phyloP scores from a whole-genome alignment of 2,797 vertebrate genomes.

The Sphaeramia orbicularis region DNA sequence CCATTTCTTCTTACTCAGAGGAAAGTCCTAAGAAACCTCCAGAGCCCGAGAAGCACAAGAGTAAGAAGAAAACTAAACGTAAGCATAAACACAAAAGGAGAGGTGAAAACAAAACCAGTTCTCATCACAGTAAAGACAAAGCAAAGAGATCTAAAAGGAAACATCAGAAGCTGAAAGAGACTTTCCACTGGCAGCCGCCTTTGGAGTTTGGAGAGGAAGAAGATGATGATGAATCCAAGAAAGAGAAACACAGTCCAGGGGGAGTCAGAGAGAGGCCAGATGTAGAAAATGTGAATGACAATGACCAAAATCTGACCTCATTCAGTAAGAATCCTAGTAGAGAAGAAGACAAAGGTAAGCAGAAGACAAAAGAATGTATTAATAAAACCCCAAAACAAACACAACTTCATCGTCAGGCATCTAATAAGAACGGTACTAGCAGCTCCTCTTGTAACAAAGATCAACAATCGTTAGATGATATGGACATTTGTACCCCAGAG shows the following conservation, averaged over 20 bases:
- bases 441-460: constrained; percentile 55
- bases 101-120: constrained; percentile 76
- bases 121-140: constrained; percentile 86
- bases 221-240: constrained; percentile 86
- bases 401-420: constrained; percentile 45
- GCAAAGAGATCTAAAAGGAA: constrained; percentile 92
- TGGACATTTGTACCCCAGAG: constrained; percentile 93
- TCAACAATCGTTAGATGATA: constrained; percentile 86
- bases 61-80: constrained; percentile 87
- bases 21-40: constrained; percentile 69
- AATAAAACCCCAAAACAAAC: constrained; percentile 67
- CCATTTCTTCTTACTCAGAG: constrained; percentile 59
- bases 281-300: constrained; percentile 58
- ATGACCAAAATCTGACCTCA: constrained; percentile 55
- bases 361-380: constrained; percentile 42
- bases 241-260: constrained; percentile 68
- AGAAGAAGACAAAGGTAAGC: constrained; percentile 56
- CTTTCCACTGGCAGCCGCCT: constrained; percentile 97
- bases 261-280: constrained; percentile 55
- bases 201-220: constrained; percentile 96
- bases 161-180: constrained; percentile 91
- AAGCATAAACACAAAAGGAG: constrained; percentile 89
- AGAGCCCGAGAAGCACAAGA: constrained; percentile 73
- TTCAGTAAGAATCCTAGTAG: constrained; percentile 51
- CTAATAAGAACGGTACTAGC: constrained; percentile 55